These are phyloP conservation scores for Lipotes vexillifer DNA, from an alignment of 2,113 vertebrate genomes.

Conservation along the genomic window DNA sequence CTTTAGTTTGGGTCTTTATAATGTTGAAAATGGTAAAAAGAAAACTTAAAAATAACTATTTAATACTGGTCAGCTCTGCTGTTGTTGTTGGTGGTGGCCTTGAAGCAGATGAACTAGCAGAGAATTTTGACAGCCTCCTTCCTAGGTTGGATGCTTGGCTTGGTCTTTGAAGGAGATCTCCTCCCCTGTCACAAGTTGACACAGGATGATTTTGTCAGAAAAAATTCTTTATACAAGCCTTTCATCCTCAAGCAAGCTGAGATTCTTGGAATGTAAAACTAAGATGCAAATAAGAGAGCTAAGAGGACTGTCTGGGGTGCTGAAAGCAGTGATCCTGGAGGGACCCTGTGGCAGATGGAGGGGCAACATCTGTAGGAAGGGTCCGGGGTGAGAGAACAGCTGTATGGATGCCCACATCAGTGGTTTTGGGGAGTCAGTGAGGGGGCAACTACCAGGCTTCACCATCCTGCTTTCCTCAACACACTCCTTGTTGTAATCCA, in stretches of 20 bases:
- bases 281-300: background rate
- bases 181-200: background rate
- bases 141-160: background rate
- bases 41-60: constrained; percentile 2
- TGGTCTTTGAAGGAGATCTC: constrained; percentile 19
- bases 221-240: background rate
- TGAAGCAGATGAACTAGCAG: background rate
- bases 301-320: background rate
- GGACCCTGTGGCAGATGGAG: background rate
- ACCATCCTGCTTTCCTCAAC: background rate
- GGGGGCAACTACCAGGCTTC: background rate
- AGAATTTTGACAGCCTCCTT: background rate
- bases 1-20: background rate
- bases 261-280: background rate
- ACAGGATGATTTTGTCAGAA: background rate
- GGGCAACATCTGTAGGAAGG: background rate
- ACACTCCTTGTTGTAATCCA: background rate
- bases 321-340: background rate
- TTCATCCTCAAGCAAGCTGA: constrained; percentile 18
- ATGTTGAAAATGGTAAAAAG: background rate
- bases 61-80: background rate
- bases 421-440: background rate
- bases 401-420: background rate
- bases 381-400: background rate
- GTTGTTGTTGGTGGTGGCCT: background rate